Evolutionary conservation across 2,113 vertebrate genomes (phyloP), one percentile per base, ranked within the genome.

Genomic region (Ornithorhynchus anatinus): DNA sequence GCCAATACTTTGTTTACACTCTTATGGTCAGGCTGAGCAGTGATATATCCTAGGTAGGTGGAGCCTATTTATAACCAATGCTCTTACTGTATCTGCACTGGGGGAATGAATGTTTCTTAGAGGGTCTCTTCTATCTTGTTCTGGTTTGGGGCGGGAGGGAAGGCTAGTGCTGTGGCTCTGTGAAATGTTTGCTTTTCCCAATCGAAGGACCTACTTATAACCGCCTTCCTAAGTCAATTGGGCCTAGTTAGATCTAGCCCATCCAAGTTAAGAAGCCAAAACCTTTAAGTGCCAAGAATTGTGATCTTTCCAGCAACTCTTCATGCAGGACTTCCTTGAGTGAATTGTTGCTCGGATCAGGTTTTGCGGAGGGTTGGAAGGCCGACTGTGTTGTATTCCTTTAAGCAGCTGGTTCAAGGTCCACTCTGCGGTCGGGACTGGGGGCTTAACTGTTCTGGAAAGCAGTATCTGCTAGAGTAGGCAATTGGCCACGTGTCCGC

Each of bases 21-120:
- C 83, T 95, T 94, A 92, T 93, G 94, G 93, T 95, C 95, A 95
- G 95, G 95, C 95, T 94, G 95, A 94, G 92, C 95, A 94, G 94
- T 93, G 95, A 94, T 92, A 89, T 96, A 91, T 92, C 87, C 88
- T 94, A 92, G 95, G 95, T 95, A 94, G 94, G 89, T 95, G 93
- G 90, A 89, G 89, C 93, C 91, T 91, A 19, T 74, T 79, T 71
- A 69, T 71, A 78, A 72, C 75, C 42, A 58, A 59, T 76, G 78
- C 80, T 88, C 75, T 81, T 59, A 61, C 53, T 82, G 16, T 60
- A 20, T 69, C 70, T 80, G 80, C 62, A 8, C 39, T 69, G 2
- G 48, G 48, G 44, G 17, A 14, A 13, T 22, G 15, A 77, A 47
- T 5, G 32, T 33, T 81, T 69, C 60, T 72, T 84, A 48, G 72